Percentiles rank a stretch among this genome's conserved stretches.
Evolutionary conservation across 2,797 vertebrate genomes (phyloP).

Genomic region (Hoplostethus mediterraneus): DNA sequence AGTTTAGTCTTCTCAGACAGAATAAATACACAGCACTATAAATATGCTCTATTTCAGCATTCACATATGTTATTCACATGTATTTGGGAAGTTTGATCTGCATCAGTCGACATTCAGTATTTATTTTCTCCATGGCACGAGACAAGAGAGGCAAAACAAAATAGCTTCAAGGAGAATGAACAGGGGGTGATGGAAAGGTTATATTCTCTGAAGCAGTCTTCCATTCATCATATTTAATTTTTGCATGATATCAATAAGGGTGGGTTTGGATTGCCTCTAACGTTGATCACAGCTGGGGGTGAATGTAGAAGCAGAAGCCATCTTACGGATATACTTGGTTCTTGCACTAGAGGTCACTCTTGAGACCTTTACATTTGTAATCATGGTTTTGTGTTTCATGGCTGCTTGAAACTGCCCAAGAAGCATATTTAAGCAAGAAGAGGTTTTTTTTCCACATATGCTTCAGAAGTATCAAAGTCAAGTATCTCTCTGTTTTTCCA

Average conservation of each 20-base stretch:
- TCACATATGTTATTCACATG: background rate
- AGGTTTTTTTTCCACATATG: background rate
- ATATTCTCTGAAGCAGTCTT: background rate
- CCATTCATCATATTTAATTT: background rate
- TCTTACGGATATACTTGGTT: background rate
- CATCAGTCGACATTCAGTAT: background rate
- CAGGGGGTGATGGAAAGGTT: background rate
- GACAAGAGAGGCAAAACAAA: background rate
- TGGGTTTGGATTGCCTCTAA: background rate
- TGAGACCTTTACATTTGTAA: background rate
- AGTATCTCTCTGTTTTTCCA: conserved; percentile 2
- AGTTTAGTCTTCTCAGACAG: background rate
- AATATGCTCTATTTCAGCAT: background rate
- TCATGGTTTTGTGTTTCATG: background rate
- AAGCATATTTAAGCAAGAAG: background rate
- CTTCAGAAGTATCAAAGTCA: background rate
- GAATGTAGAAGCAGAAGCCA: background rate
- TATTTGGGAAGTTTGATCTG: background rate
- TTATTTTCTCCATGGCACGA: background rate
- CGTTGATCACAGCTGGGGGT: background rate
- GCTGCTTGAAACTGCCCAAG: background rate
- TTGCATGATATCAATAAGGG: background rate
- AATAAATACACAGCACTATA: background rate
- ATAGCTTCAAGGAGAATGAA: background rate
- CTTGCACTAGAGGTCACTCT: conserved; percentile 13